Percentiles rank a stretch among this genome's conserved stretches.
These are phyloP conservation scores for Lasiurus cinereus DNA, from an alignment of 2,113 vertebrate species.

Conservation along the genomic window DNA sequence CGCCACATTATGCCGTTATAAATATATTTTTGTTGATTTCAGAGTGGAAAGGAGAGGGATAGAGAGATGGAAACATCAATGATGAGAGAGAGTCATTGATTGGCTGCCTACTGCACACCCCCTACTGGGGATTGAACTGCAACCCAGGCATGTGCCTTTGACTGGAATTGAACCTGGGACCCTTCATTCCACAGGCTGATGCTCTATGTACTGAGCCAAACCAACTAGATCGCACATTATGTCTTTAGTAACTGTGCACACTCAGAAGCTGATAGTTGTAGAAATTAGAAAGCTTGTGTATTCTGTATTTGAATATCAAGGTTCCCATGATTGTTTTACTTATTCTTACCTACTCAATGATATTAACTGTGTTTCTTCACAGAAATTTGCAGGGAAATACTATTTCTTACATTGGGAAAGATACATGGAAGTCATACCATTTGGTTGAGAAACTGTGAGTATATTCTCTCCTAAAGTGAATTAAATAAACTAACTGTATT, in stretches of 20 bases:
- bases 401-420: slow-evolving; percentile 71
- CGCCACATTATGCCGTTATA: no score
- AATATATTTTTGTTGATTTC: no score
- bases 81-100: no score
- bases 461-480: background rate
- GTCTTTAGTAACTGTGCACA: background rate
- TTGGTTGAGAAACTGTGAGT: slow-evolving; percentile 86
- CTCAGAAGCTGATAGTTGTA: background rate
- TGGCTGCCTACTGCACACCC: no score
- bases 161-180: no score
- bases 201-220: no score
- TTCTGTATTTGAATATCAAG: background rate
- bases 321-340: background rate
- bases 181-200: no score
- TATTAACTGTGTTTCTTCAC: slow-evolving; percentile 51
- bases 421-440: slow-evolving; percentile 70
- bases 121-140: no score
- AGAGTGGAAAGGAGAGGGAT: no score
- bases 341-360: slow-evolving; percentile 26
- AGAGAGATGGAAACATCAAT: no score
- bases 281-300: background rate
- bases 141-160: no score
- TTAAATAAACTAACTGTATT: background rate
- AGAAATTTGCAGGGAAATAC: slow-evolving; percentile 84
- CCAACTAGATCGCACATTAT: no score